Evolutionary conservation across 2,888 invertebrate genomes (phyloP), one percentile per base, ranked within the genome.

Genomic region (Pollenia griseotomentosa): DNA sequence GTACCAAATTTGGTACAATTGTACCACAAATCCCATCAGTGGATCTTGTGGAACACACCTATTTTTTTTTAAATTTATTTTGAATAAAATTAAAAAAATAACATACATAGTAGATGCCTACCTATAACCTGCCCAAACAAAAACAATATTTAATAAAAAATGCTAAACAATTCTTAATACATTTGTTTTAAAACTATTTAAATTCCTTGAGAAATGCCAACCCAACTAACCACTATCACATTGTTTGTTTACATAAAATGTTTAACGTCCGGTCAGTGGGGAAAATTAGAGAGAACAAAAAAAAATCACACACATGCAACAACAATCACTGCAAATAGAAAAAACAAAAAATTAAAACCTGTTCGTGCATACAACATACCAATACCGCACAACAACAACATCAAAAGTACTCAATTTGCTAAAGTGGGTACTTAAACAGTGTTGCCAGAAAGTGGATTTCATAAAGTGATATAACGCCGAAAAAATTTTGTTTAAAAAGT

Each of bases 201-300:
- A n/a, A 48, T 57, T 57, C 65, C 46, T 33, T 57, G n/a, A 12
- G 16, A 65, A 63, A 61, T 63, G 14, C 48, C 42, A 53, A 63
- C 6, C 33, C 40, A 55, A 51, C 46, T 33, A 53, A 23, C n/a
- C 66, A 57, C 66, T 59, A 44, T 48, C 16, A 53, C 70, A 53
- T 14, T 33, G 19, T 66, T 75, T 68, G 66, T 68, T 66, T 75
- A 73, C 71, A 73, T 44, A 19, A 59, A 66, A 66, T 53, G 14
- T 75, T 70, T 77, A 51, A 85, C 59, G 79, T 87, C 83, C 87
- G 87, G 83, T 85, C 65, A 85, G 23, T 82, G 51, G 75, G 71
- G 68, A 70, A 84, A 79, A 83, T 46, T 63, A 61, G 33, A 83
- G 65, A 77, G 59, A 61, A 57, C n/a, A 44, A 16, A n/a, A 16